Conservation (phyloP, 1,140 invertebrate genomes). For the Radopholus similis region DNA sequence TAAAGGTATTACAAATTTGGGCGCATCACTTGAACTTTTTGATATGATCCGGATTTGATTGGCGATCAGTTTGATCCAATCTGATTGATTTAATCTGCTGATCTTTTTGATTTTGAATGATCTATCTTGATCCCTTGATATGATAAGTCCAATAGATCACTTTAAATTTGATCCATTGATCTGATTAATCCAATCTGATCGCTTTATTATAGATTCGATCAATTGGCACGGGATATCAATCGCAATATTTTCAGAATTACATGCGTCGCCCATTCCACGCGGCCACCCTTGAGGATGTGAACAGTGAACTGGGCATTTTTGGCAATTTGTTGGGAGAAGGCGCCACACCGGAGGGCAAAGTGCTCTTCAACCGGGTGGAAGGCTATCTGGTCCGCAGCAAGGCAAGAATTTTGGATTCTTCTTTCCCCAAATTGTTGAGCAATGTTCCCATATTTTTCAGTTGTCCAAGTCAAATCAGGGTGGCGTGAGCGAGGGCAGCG, state of each 20-base stretch:
- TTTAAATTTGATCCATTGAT: background rate
- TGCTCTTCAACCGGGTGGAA: background rate
- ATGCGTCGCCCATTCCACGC: background rate
- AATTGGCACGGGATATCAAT: background rate
- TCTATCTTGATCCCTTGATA: too few species aligned
- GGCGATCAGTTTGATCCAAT: too few species aligned
- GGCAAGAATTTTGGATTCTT: background rate
- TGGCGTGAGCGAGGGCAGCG: background rate
- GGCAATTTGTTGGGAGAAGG: background rate
- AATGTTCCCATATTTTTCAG: too few species aligned
- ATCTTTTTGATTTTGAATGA: too few species aligned
- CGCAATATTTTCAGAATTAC: constrained; percentile 1
- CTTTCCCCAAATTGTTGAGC: too few species aligned
- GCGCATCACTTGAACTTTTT: too few species aligned
- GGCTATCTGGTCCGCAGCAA: constrained; percentile 2
- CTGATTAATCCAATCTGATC: too few species aligned
- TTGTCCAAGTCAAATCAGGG: background rate
- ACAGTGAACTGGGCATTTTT: constrained; percentile 5
- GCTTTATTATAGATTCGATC: background rate
- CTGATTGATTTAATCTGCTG: too few species aligned
- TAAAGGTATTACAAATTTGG: constrained; percentile 1
- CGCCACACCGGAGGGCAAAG: background rate
- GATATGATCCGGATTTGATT: too few species aligned
- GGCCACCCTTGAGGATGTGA: background rate
- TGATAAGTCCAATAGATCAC: background rate